These are phyloP conservation scores for Darevskia mixta DNA, from an alignment of 2,797 vertebrate species.

Conservation along the genomic window DNA sequence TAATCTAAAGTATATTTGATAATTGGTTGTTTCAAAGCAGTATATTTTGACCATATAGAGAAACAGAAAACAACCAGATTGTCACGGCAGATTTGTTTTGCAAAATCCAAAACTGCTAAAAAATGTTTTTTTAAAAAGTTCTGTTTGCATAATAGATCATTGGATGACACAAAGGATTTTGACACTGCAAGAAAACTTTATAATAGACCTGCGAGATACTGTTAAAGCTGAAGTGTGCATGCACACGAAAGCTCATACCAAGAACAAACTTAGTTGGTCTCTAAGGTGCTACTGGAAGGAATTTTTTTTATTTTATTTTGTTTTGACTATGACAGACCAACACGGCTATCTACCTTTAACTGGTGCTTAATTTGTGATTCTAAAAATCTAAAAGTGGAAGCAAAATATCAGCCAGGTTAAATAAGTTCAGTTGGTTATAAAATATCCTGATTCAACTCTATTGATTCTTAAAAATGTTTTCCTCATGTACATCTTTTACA, in stretches of 20 bases:
- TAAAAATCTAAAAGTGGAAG: constrained; percentile 60
- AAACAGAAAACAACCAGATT: constrained; percentile 52
- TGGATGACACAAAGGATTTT: constrained; percentile 46
- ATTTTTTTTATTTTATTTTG: too few species aligned
- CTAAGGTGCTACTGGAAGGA: too few species aligned
- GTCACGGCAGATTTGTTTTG: constrained; percentile 61
- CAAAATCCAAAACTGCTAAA: constrained; percentile 32
- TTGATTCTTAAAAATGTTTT: constrained; percentile 44
- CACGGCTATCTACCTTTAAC: too few species aligned
- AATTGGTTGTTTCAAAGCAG: constrained; percentile 4
- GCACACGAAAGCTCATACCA: too few species aligned
- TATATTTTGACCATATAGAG: constrained; percentile 55
- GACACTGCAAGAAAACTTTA: constrained; percentile 68
- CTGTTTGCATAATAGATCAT: constrained; percentile 56
- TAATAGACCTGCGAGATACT: constrained; percentile 56
- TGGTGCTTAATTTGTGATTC: constrained; percentile 65
- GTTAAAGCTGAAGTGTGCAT: too few species aligned
- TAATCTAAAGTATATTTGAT: constrained; percentile 42
- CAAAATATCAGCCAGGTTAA: constrained; percentile 58
- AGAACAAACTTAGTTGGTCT: too few species aligned
- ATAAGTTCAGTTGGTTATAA: constrained; percentile 31
- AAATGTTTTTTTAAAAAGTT: constrained; percentile 25
- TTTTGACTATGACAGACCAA: too few species aligned
- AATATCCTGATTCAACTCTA: constrained; percentile 20
- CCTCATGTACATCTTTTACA: constrained; percentile 19